phyloP scores from a whole-genome alignment of 2,888 invertebrate species.

The Plebejus anna region DNA sequence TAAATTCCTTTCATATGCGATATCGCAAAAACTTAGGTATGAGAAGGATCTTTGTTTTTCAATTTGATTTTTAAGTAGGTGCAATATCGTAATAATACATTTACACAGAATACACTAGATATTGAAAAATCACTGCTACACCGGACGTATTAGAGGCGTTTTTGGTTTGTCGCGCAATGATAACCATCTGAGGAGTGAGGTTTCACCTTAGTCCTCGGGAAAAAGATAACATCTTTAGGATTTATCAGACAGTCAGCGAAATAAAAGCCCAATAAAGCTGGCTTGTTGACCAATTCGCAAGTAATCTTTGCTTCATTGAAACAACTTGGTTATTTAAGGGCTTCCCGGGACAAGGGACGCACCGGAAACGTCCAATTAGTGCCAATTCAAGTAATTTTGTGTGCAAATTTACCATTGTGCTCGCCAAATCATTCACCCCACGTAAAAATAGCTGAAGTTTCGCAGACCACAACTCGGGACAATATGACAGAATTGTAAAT shows the following conservation, averaged over 20 bases:
- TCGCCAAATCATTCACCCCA: conserved; percentile 5
- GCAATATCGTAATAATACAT: not conserved
- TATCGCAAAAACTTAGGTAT: not conserved
- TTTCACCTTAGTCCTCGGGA: not conserved
- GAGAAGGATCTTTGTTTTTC: too few species aligned
- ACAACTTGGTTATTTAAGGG: conserved; percentile 17
- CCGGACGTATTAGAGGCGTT: not conserved
- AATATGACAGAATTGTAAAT: not conserved
- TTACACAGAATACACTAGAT: not conserved
- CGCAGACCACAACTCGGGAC: not conserved
- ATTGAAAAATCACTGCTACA: not conserved
- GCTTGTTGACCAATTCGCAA: conserved; percentile 11
- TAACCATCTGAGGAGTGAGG: too few species aligned
- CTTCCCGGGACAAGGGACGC: conserved; percentile 15
- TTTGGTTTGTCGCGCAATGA: not conserved
- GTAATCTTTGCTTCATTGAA: conserved; percentile 20
- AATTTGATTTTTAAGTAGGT: not conserved
- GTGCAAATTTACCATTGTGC: conserved; percentile 7
- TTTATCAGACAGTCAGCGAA: not conserved
- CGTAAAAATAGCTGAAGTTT: conserved; percentile 3
- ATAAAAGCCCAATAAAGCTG: conserved; percentile 15
- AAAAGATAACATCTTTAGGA: conserved; percentile 15
- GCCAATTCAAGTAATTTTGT: conserved; percentile 6
- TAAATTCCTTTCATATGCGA: not conserved
- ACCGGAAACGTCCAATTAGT: conserved; percentile 17